Evolutionary conservation across 2,113 vertebrate genomes (phyloP).

Genomic region (Mesembrinibis cayennensis): DNA sequence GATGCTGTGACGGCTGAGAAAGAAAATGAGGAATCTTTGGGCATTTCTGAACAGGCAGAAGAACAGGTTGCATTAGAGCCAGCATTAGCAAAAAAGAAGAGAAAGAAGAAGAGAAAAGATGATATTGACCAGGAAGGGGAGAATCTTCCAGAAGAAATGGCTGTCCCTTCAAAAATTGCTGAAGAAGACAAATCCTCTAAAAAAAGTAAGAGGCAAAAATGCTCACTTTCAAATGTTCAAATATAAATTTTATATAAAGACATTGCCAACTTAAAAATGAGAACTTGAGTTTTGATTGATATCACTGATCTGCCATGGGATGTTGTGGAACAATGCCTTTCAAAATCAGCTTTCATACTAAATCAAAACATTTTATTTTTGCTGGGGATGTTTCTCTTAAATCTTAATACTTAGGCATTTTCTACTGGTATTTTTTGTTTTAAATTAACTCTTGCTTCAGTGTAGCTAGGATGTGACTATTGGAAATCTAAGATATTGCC

Average conservation of each 20-base stretch:
- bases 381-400: not conserved
- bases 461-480: not conserved
- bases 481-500: not conserved
- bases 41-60: conserved; percentile 47
- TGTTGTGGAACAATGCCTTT: not conserved
- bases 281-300: not conserved
- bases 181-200: conserved; percentile 8
- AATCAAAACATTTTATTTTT: not conserved
- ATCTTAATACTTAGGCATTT: not conserved
- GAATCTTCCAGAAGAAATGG: not conserved
- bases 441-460: not conserved
- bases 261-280: not conserved
- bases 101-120: conserved; percentile 69
- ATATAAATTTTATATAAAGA: not conserved
- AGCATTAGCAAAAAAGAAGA: conserved; percentile 68
- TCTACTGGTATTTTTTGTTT: not conserved
- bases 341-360: not conserved
- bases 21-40: conserved; percentile 80
- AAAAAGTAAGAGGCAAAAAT: conserved; percentile 64
- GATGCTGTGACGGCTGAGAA: conserved; percentile 75
- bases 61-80: conserved; percentile 39
- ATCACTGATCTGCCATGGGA: not conserved
- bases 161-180: not conserved
- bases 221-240: not conserved
- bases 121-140: conserved; percentile 15